Evolutionary conservation across 1,140 invertebrate genomes (phyloP).

Genomic region (Pachyrhynchus sulphureomaculatus): DNA sequence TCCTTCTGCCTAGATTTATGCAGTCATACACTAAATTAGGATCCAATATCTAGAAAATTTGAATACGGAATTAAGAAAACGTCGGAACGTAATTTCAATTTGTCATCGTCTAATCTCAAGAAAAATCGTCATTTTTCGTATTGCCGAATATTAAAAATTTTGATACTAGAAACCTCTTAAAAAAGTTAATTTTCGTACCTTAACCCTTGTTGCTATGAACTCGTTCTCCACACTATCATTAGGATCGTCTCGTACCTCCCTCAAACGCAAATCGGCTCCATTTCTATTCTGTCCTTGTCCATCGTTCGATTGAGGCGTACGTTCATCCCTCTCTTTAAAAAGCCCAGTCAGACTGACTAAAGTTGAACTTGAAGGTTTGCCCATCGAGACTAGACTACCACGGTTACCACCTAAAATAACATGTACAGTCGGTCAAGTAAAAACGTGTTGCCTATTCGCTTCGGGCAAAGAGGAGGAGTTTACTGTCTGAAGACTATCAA

Average conservation of each 20-base stretch:
- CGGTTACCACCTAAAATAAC: conserved; percentile 64
- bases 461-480: no score
- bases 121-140: no score
- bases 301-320: conserved; percentile 11
- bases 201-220: conserved; percentile 54
- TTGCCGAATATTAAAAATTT: no score
- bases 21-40: conserved; percentile 82
- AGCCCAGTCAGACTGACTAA: conserved; percentile 78
- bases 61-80: no score
- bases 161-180: no score
- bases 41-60: conserved; percentile 66
- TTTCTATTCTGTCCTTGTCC: not conserved
- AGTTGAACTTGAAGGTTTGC: conserved; percentile 79
- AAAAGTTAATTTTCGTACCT: no score
- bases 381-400: conserved; percentile 75
- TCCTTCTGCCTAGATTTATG: conserved; percentile 83
- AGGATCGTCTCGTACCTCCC: conserved; percentile 37
- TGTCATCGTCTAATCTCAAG: no score
- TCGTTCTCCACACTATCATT: conserved; percentile 54
- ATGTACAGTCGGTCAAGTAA: no score
- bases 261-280: conserved; percentile 13
- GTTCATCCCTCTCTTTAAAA: conserved; percentile 55
- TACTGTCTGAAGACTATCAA: no score
- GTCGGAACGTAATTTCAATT: no score
- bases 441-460: no score